Conservation (phyloP, 2,113 vertebrate species). For the Glaucidium brasilianum region DNA sequence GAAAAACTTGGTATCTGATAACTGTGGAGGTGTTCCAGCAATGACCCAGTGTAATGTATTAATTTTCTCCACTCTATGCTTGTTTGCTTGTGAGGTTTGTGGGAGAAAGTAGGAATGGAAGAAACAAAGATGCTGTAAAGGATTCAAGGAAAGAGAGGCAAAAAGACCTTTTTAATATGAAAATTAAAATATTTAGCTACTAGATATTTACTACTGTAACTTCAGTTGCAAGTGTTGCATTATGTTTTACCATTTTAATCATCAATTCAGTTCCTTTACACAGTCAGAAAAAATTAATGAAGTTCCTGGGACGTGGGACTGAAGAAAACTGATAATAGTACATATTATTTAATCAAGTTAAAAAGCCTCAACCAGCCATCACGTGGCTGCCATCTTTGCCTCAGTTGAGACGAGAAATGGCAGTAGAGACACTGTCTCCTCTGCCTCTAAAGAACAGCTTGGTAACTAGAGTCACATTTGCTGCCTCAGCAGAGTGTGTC, state of each 20-base stretch:
- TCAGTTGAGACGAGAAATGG: background rate
- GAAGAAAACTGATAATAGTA: background rate
- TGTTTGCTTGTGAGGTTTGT: background rate
- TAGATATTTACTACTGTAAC: background rate
- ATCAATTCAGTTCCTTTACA: background rate
- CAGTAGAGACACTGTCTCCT: background rate
- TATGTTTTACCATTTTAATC: background rate
- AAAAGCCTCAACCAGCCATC: fast-evolving
- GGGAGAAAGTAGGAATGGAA: background rate
- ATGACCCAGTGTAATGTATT: background rate
- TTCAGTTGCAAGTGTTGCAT: background rate
- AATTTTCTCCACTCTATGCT: background rate
- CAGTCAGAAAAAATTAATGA: background rate
- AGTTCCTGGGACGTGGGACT: background rate
- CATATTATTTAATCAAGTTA: background rate
- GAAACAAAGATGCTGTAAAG: background rate
- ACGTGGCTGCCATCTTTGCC: background rate
- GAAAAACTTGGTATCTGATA: background rate
- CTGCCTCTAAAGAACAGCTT: background rate
- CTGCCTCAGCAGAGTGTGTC: background rate
- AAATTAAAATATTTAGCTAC: background rate
- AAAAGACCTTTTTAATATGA: background rate
- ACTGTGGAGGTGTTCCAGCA: background rate
- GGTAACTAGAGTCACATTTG: background rate
- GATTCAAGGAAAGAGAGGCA: background rate